Evolutionary conservation across 1,140 invertebrate genomes (phyloP).

Genomic region (Aphelenchoides besseyi): DNA sequence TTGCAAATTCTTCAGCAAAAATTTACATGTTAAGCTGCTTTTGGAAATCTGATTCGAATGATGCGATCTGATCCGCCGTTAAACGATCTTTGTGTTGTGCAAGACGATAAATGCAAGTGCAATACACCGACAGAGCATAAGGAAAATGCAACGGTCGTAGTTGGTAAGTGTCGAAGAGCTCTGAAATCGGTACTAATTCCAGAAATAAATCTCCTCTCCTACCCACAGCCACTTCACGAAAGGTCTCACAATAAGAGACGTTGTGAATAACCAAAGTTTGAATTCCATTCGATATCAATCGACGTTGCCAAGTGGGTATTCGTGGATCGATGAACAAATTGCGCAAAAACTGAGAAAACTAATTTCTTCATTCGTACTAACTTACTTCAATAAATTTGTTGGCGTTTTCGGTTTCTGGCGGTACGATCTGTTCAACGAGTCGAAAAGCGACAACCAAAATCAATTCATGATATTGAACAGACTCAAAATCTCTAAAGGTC

Average conservation of each 20-base stretch:
- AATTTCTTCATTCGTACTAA: no score
- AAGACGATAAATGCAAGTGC: slow-evolving; percentile 45
- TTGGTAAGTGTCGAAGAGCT: slow-evolving; percentile 47
- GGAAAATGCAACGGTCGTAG: slow-evolving; percentile 39
- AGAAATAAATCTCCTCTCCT: slow-evolving; percentile 22
- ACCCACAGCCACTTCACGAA: slow-evolving; percentile 36
- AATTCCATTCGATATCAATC: slow-evolving; percentile 46
- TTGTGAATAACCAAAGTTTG: slow-evolving; percentile 52
- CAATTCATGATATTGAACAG: slow-evolving; percentile 47
- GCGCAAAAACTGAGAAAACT: slow-evolving; percentile 34
- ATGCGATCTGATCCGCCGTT: slow-evolving; percentile 6
- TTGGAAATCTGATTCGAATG: slow-evolving; percentile 36
- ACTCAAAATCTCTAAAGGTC: background rate
- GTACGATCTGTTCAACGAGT: slow-evolving; percentile 49
- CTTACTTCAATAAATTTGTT: background rate
- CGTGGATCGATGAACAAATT: slow-evolving; percentile 42
- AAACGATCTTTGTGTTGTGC: slow-evolving; percentile 39
- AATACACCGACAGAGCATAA: slow-evolving; percentile 43
- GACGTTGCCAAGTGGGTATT: slow-evolving; percentile 43
- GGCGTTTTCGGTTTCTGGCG: slow-evolving; percentile 22
- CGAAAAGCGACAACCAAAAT: slow-evolving; percentile 51
- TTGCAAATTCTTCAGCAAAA: slow-evolving; percentile 2
- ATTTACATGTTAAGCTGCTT: slow-evolving; percentile 49
- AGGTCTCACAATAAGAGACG: slow-evolving; percentile 36
- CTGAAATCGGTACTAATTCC: slow-evolving; percentile 39